These are phyloP conservation scores for Dexiosoma caninum DNA, from an alignment of 2,888 invertebrate species.

Conservation along the genomic window DNA sequence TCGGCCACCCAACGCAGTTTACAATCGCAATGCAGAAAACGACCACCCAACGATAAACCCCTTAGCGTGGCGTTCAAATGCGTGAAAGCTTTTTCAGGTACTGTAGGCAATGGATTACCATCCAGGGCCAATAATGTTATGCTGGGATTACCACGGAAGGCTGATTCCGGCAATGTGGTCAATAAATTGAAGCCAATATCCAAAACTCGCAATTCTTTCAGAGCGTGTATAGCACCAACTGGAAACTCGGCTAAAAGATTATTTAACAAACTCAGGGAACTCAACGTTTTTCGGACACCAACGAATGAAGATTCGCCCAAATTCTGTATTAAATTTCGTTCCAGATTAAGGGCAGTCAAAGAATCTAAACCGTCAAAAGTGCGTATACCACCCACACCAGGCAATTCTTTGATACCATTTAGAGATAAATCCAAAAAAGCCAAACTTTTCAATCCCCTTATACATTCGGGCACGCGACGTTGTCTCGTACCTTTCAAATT, in stretches of 20 bases:
- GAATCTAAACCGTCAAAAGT: constrained; percentile 89
- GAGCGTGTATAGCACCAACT: constrained; percentile 85
- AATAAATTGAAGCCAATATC: constrained; percentile 95
- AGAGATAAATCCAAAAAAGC: constrained; percentile 94
- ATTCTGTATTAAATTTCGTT: constrained; percentile 90
- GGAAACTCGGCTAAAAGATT: constrained; percentile 93
- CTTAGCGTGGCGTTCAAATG: constrained; percentile 89
- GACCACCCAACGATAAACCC: constrained; percentile 91
- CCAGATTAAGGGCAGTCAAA: constrained; percentile 88
- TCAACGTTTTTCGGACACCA: constrained; percentile 88
- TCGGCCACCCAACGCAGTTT: constrained; percentile 91
- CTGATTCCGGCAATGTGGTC: constrained; percentile 87
- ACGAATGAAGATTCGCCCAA: constrained; percentile 87
- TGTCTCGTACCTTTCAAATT: constrained; percentile 93
- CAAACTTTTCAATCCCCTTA: constrained; percentile 86
- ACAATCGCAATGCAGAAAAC: constrained; percentile 93
- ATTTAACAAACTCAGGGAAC: constrained; percentile 92
- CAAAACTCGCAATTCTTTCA: constrained; percentile 89
- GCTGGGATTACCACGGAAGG: constrained; percentile 89
- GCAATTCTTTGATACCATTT: constrained; percentile 90
- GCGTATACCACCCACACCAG: constrained; percentile 82
- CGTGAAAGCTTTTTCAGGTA: constrained; percentile 87
- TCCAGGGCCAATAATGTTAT: constrained; percentile 92
- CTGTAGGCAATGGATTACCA: constrained; percentile 91
- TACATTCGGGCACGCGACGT: constrained; percentile 87